Evolutionary conservation across 1,140 invertebrate species (phyloP), one percentile per base, ranked within the genome.

Genomic region (Helicorthomorpha holstii): DNA sequence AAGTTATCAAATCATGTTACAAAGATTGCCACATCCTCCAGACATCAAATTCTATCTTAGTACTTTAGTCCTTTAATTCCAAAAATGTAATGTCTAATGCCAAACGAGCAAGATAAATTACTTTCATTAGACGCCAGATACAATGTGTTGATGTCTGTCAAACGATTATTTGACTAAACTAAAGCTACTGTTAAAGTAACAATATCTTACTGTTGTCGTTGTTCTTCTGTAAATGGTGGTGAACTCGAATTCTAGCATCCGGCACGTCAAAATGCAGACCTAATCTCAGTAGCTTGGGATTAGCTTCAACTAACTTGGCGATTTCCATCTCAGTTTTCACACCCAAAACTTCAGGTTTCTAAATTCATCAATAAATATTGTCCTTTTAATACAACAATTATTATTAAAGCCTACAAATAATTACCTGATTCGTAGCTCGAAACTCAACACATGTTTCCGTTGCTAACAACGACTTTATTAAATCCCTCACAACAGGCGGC

Each of bases 281-380:
- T 55, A 97, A 78, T 69, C 87, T 78, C 59, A 96, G 73, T 54
- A 98, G 69, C 27, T 85, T 89, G 21, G 84, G 78, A 73, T 97
- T 98, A 64, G 91, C 82, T 68, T 92, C 87, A 53, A 98, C 79
- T 57, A 94, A 70, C 62, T 85, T 79, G 44, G 89, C 91, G 57
- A 98, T 90, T 75, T 93, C 87, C 87, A 94, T 96, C 77, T 98
- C 93, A 58, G 89, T 89, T 75, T 94, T 94, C 70, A 95, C 94
- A 59, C 93, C 92, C 59, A 98, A 75, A 53, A 94, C 82, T 73
- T 85, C 80, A 61, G 88, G 88, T 75, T 91, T 82, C 89, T 96
- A 68, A 1, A 66, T 67, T 57, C 55, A 48, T 42, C 57, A 43
- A 54, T 50, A 55, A 53, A 43, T 29, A 43, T 21, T 46, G 26